Evolutionary conservation across 2,113 vertebrate species (phyloP), one percentile per base, ranked within the genome.

Genomic region (Sceloporus undulatus): DNA sequence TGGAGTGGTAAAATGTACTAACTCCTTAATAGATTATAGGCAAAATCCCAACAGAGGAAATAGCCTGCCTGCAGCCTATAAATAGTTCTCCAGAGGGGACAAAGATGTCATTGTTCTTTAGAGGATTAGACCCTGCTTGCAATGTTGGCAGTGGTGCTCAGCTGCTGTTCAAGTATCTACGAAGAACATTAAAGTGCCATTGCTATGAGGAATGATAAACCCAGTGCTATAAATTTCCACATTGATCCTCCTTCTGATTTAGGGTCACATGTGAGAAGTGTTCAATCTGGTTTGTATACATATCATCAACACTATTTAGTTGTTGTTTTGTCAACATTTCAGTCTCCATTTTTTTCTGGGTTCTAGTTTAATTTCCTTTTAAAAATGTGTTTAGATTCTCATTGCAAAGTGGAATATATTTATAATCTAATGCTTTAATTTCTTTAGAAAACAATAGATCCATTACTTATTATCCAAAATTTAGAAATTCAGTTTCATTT

Each of bases 51-150:
- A 83, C 73, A 79, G 59, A 92, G 90, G 90, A 95, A 95, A 87
- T 83, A 75, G 83, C 88, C 54, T 86, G 42, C 62, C n/a, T 11
- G 2, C 82, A 92, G 77, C 25, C 92, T 95, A 95, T 93, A 94
- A 95, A 94, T 95, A 96, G 90, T 91, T 86, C 7, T 85, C 85
- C 89, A 88, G 85, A 89, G 73, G 48, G 5, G 5, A 95, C 94
- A 96, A 94, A 90, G 92, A 87, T 91, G 91, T 18, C 85, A 8
- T 93, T 95, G 93, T 95, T 92, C 92, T 79, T 5, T 87, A 87
- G 84, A 93, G 92, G 91, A 90, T 91, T 93, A 94, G 88, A 40
- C 85, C n/a, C 76, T 83, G 91, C 89, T 93, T 88, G 90, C 90
- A 91, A 79, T 93, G 59, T 88, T 93, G 92, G 84, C 90, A 93